Conservation (phyloP, 1,140 invertebrate genomes). For the Zaprionus kolodkinae region DNA sequence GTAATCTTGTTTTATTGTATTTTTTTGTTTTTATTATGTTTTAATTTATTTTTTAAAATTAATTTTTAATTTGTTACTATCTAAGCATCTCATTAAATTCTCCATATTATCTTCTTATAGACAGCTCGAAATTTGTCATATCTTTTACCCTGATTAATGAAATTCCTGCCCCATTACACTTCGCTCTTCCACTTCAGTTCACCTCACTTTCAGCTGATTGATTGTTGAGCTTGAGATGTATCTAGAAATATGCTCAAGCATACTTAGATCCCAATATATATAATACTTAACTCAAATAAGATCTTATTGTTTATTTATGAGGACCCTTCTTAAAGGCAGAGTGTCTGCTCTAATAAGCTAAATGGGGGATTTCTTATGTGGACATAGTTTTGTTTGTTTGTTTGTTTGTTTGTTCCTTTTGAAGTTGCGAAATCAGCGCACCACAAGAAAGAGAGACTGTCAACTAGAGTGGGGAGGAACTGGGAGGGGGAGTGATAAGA, state of each 20-base stretch:
- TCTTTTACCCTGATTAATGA: not conserved
- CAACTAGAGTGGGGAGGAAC: constrained; percentile 14
- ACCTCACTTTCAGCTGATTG: not conserved
- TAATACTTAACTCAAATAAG: constrained; percentile 12
- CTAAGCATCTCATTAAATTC: not conserved
- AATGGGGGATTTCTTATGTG: constrained; percentile 21
- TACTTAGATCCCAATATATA: constrained; percentile 1
- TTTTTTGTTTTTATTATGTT: no score
- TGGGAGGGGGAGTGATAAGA: not conserved
- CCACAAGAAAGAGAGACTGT: constrained; percentile 46
- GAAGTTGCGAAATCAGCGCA: constrained; percentile 47
- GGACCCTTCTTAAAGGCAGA: constrained; percentile 4
- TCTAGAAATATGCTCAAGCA: not conserved
- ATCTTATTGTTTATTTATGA: constrained; percentile 18
- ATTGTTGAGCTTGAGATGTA: not conserved
- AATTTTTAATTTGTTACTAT: no score
- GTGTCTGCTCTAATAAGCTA: constrained; percentile 38
- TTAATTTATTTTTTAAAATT: no score
- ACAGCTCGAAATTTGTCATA: not conserved
- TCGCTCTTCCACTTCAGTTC: not conserved
- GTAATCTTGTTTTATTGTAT: no score
- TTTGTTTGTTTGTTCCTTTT: constrained; percentile 36
- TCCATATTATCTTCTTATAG: not conserved
- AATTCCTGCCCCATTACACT: not conserved
- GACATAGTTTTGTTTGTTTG: constrained; percentile 30